Evolutionary conservation across 92 coral and sea anemone genomes (phyloP).

Genomic region (Umimayanthus chanpuru): DNA sequence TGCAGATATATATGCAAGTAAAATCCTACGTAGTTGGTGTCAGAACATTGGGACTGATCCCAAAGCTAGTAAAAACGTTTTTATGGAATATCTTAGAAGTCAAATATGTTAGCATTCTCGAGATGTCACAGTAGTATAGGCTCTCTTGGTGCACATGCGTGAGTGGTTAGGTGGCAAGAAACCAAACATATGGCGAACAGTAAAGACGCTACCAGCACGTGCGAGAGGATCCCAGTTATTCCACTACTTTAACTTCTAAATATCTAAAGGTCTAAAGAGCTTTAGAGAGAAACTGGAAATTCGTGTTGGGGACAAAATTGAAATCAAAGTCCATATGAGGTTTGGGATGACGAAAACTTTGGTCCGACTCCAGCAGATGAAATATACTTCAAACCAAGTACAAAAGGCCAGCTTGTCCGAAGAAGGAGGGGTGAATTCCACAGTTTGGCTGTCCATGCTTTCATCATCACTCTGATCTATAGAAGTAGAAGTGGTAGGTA

Average conservation of each 20-base stretch:
- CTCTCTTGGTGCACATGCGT: background rate
- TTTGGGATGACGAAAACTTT: constrained; percentile 13
- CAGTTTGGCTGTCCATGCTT: background rate
- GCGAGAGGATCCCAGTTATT: background rate
- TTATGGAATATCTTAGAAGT: constrained; percentile 32
- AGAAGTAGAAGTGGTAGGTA: background rate
- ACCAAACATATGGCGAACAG: constrained; percentile 2
- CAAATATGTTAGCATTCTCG: constrained; percentile 35
- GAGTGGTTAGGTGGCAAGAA: background rate
- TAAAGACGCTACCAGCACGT: background rate
- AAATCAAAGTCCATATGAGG: constrained; percentile 3
- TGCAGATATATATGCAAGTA: constrained; percentile 17
- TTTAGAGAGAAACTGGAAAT: background rate
- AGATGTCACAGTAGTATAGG: constrained; percentile 30
- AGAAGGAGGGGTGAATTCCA: constrained; percentile 16
- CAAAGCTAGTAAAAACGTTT: constrained; percentile 20
- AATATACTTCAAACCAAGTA: no score
- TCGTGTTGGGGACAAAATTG: background rate
- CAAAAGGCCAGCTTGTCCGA: background rate
- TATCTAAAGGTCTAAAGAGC: constrained; percentile 16
- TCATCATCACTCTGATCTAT: background rate
- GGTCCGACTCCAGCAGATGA: no score
- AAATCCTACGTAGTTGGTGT: constrained; percentile 23
- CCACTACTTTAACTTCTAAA: background rate
- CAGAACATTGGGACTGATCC: constrained; percentile 29